Evolutionary conservation across 2,797 vertebrate species (phyloP), one percentile per base, ranked within the genome.

Genomic region (Acanthornis magna): DNA sequence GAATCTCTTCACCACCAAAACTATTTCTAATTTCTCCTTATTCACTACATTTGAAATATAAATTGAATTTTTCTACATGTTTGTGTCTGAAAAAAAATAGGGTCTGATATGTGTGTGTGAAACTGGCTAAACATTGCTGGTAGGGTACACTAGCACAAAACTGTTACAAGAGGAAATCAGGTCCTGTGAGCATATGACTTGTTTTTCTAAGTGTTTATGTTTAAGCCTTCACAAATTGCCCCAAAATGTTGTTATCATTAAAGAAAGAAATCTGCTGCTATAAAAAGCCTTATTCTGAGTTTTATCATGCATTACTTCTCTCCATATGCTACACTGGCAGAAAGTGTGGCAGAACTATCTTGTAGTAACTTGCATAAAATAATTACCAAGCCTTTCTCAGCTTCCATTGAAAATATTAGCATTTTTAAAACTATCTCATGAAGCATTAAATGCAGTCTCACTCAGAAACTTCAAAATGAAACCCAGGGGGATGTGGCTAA

Each of bases 281-380:
- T 70, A 80, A 85, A 93, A 93, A 84, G 8, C 16, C 18, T 86
- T 91, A 68, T 89, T 93, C n/a, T 86, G 50, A 81, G 12, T 84
- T 96, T 86, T 91, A 42, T 75, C 13, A 55, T 66, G 48, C 57
- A 34, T 88, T 93, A 53, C 43, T 86, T 88, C 40, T 51, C 27
- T 80, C 70, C 45, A 75, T 78, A 72, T 75, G 60, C 13, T 73
- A 43, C 8, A 27, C 38, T 74, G 4, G 7, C 79, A 80, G n/a
- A 61, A 76, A 87, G 4, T 23, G 21, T 66, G 34, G 29, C 58
- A 66, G 7, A 40, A 77, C 38, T 55, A 66, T 36, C 21, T 71
- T 76, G 13, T 16, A 75, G 22, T 48, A 62, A 75, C 54, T 81
- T 57, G 17, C 29, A 60, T 63, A 70, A 91, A 90, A 85, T 73